Percentiles rank a stretch among this genome's conserved stretches.
These are phyloP conservation scores for Pempheris klunzingeri DNA, from an alignment of 2,797 vertebrate genomes.

Conservation along the genomic window DNA sequence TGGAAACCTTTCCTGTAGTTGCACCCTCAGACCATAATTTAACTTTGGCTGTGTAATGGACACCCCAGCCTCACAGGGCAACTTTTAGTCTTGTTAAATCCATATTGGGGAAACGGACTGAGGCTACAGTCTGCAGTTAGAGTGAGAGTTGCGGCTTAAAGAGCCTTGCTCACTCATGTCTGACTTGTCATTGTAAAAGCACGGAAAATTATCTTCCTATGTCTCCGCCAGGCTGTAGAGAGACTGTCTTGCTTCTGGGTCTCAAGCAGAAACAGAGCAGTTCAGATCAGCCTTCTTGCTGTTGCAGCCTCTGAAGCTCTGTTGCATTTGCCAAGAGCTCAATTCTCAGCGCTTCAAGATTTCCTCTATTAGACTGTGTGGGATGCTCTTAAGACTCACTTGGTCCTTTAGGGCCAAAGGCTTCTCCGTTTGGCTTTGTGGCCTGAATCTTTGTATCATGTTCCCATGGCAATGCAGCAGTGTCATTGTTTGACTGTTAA, in stretches of 20 bases:
- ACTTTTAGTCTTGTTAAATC: conserved; percentile 54
- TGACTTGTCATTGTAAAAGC: conserved; percentile 38
- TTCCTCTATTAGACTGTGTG: conserved; percentile 5
- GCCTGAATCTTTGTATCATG: neutral
- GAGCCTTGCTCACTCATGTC: conserved; percentile 36
- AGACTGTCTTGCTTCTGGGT: conserved; percentile 18
- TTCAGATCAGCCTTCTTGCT: conserved; percentile 16
- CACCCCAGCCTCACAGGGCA: conserved; percentile 38
- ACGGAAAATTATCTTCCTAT: conserved; percentile 23
- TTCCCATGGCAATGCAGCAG: neutral
- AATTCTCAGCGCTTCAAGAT: conserved; percentile 4
- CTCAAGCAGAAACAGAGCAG: conserved; percentile 5
- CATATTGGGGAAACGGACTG: conserved; percentile 40
- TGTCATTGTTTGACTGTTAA: neutral
- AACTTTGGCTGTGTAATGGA: conserved; percentile 49
- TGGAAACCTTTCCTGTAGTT: neutral
- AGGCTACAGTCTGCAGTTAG: conserved; percentile 29
- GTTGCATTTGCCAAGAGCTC: conserved; percentile 24
- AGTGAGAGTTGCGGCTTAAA: conserved; percentile 19
- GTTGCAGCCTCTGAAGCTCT: conserved; percentile 21
- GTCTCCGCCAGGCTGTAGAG: conserved; percentile 19
- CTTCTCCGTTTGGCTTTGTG: neutral
- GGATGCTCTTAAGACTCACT: conserved; percentile 10
- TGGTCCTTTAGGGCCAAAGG: neutral
- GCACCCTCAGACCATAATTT: conserved; percentile 15